phyloP scores from a whole-genome alignment of 2,888 invertebrate genomes.

The Brenthis hecate region DNA sequence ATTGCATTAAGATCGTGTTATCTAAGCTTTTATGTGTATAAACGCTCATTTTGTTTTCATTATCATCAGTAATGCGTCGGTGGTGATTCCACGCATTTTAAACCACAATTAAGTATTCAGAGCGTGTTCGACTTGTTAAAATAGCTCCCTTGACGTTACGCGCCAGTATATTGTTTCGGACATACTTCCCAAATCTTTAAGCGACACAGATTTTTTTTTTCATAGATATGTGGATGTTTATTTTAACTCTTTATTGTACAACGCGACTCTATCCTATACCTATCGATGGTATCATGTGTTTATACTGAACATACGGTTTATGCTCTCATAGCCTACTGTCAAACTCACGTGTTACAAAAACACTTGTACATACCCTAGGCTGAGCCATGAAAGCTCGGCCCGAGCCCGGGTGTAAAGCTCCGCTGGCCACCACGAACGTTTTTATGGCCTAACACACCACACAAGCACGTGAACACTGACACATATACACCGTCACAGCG shows the following conservation, averaged over 20 bases:
- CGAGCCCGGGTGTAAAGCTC: slow-evolving; percentile 83
- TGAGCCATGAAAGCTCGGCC: slow-evolving; percentile 94
- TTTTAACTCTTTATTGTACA: slow-evolving; percentile 1
- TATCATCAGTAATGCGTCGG: slow-evolving; percentile 58
- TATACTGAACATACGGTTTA: not conserved
- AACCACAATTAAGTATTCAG: slow-evolving; percentile 64
- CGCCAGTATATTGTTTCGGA: slow-evolving; percentile 52
- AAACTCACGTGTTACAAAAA: slow-evolving; percentile 38
- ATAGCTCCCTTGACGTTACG: slow-evolving; percentile 61
- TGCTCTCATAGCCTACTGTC: slow-evolving; percentile 27
- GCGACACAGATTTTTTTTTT: slow-evolving; percentile 7
- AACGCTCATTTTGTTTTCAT: slow-evolving; percentile 64
- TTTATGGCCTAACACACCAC: slow-evolving; percentile 77
- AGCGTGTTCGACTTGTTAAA: slow-evolving; percentile 64
- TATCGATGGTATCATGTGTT: not conserved
- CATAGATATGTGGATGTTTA: not conserved
- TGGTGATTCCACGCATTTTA: slow-evolving; percentile 56
- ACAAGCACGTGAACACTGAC: slow-evolving; percentile 79
- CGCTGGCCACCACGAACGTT: slow-evolving; percentile 82
- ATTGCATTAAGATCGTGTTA: slow-evolving; percentile 42
- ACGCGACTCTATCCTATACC: not conserved
- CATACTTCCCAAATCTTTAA: slow-evolving; percentile 26
- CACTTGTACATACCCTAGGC: slow-evolving; percentile 89
- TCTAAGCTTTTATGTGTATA: slow-evolving; percentile 43
- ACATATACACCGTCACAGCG: slow-evolving; percentile 80